Base-by-base conservation (phyloP, 2,888 invertebrate genomes). In the Zeuzera pyrina region DNA sequence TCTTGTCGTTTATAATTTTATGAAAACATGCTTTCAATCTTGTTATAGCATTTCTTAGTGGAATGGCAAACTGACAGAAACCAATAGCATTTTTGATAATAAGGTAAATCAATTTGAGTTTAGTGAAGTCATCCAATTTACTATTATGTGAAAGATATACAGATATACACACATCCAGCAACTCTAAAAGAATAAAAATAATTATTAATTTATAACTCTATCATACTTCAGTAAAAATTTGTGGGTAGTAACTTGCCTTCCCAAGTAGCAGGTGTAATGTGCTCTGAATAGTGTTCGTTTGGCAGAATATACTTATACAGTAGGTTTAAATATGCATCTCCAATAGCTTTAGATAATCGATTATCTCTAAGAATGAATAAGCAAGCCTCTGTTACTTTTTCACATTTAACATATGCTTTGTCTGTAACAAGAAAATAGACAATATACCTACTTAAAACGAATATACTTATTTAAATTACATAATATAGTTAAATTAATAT, bases 251-350 rank as follows among this genome's bases (percentile, higher is more conserved):
- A 45, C 47, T 59, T 64, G 87, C 89, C 85, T 60, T 77, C 77
- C 89, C 89, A 90, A 35, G 81, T 69, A 28, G 70, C 52, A 16
- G 72, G 66, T 26, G 73, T 59, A 29, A 89, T 84, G 35, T 64
- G 61, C 2, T 76, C 71, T 45, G 86, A 66, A 49, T 87, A 87
- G 47, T 76, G 53, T 36, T 79, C 67, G 54, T 73, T 72, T 6
- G 81, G 56, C 23, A 90, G 54, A 31, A 90, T 66, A 57, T 85
- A 63, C 52, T 86, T 85, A 38, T 74, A 73, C 16, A 90, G 49
- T 30, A 89, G 64, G 38, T 60, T 70, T 24, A 89, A 49, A 52
- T 88, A 89, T 12, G 81, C 74, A 54, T 85, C 79, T 31, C 86
- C 85, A 49, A 70, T 52, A 31, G 70, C 59, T 49, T 57, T 49